Base-by-base conservation (phyloP, 2,888 invertebrate genomes). In the Orthosia gothica region DNA sequence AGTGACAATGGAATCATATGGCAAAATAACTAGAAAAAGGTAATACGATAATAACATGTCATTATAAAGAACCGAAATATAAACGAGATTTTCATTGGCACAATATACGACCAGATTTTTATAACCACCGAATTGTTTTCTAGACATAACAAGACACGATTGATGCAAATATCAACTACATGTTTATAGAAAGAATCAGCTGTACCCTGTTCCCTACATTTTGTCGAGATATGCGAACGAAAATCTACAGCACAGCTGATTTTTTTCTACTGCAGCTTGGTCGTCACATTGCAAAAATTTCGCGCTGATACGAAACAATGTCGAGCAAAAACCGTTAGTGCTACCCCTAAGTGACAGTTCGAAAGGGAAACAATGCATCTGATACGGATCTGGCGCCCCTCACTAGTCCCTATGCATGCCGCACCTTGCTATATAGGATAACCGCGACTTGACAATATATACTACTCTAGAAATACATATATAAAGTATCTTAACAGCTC, bases 361-460 rank as follows among this genome's bases (percentile, higher is more conserved):
- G 45, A 72, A 88, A 86, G 69, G 79, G 82, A 87, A 82, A 83
- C 80, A 81, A 83, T 79, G 85, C 81, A 82, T 83, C 63, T 76
- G 85, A 87, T 83, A 82, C 78, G 79, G 76, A 85, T 84, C 82
- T 72, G 11, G 11, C 26, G 64, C 45, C 70, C 73, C 70, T 45
- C 74, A 70, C 71, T 32, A 52, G 26, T 45, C 74, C 70, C 73
- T 49, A 52, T 32, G 63, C 72, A 69, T 49, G 79, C 76, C 62
- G 23, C 72, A 52, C 70, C 76, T 76, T 81, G 58, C 70, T 65
- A 47, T 65, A 54, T 65, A 54, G 81, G 82, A 75, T 76, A 86
- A 76, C 77, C 54, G 69, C 78, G 18, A 26, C 67, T 58, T 61
- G 61, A 71, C 71, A 68, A 49, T 57, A 58, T 47, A 58, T 26